Evolutionary conservation across 2,888 invertebrate species (phyloP).

Genomic region (Alloplasta piceator): DNA sequence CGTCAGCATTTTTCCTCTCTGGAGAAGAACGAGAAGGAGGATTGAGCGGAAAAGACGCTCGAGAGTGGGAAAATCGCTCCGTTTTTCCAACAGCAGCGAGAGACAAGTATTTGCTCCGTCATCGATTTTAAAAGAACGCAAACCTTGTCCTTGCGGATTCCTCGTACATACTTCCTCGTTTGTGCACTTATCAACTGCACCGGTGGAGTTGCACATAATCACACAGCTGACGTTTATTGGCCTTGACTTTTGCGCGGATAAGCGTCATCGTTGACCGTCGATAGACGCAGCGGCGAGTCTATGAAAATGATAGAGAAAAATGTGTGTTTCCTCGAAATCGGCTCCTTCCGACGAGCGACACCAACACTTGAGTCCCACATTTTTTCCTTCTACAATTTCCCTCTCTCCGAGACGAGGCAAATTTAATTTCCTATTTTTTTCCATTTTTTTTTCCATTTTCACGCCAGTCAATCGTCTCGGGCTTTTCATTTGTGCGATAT

Average conservation of each 20-base stretch:
- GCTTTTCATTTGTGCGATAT: too few relatives aligned
- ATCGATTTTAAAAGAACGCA: conserved; percentile 15
- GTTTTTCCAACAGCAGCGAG: not conserved
- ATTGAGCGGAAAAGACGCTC: conserved; percentile 1
- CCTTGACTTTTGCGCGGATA: conserved; percentile 5
- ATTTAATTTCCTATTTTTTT: too few relatives aligned
- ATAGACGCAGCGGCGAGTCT: not conserved
- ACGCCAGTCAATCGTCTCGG: not conserved
- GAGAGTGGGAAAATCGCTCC: not conserved
- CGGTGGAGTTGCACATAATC: not conserved
- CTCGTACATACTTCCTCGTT: conserved; percentile 55
- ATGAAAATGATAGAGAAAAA: not conserved
- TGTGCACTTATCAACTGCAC: conserved; percentile 29
- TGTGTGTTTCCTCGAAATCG: not conserved
- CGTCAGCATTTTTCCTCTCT: conserved; percentile 26
- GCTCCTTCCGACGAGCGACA: not conserved
- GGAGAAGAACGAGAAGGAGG: not conserved
- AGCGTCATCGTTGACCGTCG: not conserved
- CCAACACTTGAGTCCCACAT: too few relatives aligned
- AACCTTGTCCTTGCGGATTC: conserved; percentile 51
- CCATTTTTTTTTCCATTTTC: too few relatives aligned
- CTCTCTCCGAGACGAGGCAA: too few relatives aligned
- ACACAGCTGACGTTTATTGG: not conserved
- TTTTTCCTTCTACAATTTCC: too few relatives aligned
- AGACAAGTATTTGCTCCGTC: conserved; percentile 24